Percentiles rank a stretch among this genome's conserved stretches.
Conservation (phyloP, 2,888 invertebrate species). For the Coecobrya sp. region DNA sequence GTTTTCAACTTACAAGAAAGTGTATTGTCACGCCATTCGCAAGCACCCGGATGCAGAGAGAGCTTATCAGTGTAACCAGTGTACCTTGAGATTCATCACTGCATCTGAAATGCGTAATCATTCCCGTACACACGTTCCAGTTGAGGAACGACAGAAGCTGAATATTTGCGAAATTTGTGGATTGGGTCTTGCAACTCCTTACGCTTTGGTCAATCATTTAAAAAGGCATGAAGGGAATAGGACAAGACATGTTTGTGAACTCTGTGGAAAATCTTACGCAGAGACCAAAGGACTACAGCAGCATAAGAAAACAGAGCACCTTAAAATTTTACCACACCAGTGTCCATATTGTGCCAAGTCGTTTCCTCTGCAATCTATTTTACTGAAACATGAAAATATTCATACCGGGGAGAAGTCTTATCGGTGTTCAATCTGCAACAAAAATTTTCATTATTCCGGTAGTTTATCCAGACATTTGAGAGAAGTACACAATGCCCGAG, state of each 20-base stretch:
- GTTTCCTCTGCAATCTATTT: neutral
- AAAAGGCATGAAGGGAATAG: slow-evolving; percentile 9
- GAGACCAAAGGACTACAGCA: slow-evolving; percentile 47
- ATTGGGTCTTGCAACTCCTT: neutral
- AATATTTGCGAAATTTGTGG: slow-evolving; percentile 60
- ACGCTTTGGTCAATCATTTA: neutral
- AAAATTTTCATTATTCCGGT: slow-evolving; percentile 53
- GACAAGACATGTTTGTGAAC: slow-evolving; percentile 39
- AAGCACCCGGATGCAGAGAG: slow-evolving; percentile 24
- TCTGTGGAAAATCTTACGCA: slow-evolving; percentile 59
- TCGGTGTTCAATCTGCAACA: slow-evolving; percentile 60
- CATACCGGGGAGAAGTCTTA: slow-evolving; percentile 69
- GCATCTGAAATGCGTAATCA: slow-evolving; percentile 32
- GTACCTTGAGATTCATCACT: neutral
- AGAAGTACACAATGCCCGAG: slow-evolving; percentile 45
- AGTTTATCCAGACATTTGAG: slow-evolving; percentile 49
- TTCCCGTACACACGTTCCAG: neutral
- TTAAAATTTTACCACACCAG: slow-evolving; percentile 48
- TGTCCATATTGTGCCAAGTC: slow-evolving; percentile 56
- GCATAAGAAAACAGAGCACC: slow-evolving; percentile 59
- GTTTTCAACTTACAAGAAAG: slow-evolving; percentile 28
- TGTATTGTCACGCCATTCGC: slow-evolving; percentile 5
- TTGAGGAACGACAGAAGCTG: neutral
- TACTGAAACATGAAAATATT: slow-evolving; percentile 43
- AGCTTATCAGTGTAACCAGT: slow-evolving; percentile 54